Base-by-base conservation (phyloP, 2,888 invertebrate species). In the Polymixis lichenea region DNA sequence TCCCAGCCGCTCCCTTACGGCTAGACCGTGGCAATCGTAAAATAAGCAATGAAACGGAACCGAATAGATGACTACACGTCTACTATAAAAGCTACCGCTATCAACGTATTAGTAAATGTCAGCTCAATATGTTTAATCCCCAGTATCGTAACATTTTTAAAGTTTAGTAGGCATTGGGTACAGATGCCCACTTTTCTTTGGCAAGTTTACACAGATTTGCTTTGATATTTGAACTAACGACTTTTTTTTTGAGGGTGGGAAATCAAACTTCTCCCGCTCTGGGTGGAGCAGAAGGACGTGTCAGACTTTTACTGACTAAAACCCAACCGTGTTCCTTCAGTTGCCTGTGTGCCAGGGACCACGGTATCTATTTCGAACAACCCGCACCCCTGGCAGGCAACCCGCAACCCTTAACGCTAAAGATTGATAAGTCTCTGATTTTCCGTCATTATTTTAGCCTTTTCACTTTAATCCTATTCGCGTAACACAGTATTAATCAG, bases 21-120 rank as follows among this genome's bases (percentile, higher is more conserved):
- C 76, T 82, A 78, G 87, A 79, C 70, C 25, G 74, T n/a, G 38
- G 43, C 70, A 53, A 72, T 86, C 86, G 83, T 86, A 85, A 85
- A 87, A 79, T 77, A 72, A 77, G 82, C 70, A 82, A 84, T 84
- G 66, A 86, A 84, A 75, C 68, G 28, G 62, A 78, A 82, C 74
- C 51, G 38, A 76, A 78, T 77, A 82, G 62, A 84, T 84, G 76
- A 80, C 75, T 78, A 78, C 77, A 78, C 62, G 46, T 67, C 65
- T 43, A 60, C 72, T 66, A 77, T 80, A 86, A 86, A 84, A 84
- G 58, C 70, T 55, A 79, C 79, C 67, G 79, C 82, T 82, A 80
- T 87, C 80, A 82, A 62, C 75, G 74, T 82, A 84, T 86, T 86
- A 82, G 60, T 84, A 76, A 80, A 86, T 75, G 78, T 68, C 80